These are phyloP conservation scores for Siderastrea siderea DNA, from an alignment of 92 coral and sea anemone genomes.

Conservation along the genomic window DNA sequence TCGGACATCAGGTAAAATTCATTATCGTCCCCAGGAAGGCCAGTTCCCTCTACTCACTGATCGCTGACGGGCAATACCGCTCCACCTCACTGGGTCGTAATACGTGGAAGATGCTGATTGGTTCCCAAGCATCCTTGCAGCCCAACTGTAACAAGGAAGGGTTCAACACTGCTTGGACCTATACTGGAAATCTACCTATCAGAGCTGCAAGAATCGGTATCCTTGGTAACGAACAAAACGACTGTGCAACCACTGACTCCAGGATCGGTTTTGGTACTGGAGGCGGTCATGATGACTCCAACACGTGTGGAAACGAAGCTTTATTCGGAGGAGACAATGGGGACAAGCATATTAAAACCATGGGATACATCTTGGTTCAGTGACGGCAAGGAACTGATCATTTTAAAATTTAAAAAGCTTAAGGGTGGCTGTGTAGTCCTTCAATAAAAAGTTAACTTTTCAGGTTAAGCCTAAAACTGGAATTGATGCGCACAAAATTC, in stretches of 20 bases:
- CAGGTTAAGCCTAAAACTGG: no score
- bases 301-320: no score
- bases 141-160: constrained; percentile 13
- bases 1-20: not conserved
- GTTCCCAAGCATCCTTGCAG: constrained; percentile 15
- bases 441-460: no score
- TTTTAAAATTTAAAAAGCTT: no score
- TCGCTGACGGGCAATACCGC: constrained; percentile 29
- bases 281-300: no score
- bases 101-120: constrained; percentile 21
- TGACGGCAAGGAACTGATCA: not conserved
- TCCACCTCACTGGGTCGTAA: constrained; percentile 1
- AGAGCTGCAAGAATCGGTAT: not conserved
- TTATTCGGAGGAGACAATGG: no score
- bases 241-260: not conserved
- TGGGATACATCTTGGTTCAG: no score
- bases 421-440: no score
- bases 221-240: not conserved
- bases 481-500: no score
- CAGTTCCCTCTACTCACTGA: constrained; percentile 2
- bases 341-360: no score
- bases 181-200: not conserved
- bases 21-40: not conserved
- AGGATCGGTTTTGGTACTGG: not conserved
- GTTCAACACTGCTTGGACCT: not conserved